Evolutionary conservation across 2,113 vertebrate species (phyloP).

Genomic region (Dipodomys merriami): DNA sequence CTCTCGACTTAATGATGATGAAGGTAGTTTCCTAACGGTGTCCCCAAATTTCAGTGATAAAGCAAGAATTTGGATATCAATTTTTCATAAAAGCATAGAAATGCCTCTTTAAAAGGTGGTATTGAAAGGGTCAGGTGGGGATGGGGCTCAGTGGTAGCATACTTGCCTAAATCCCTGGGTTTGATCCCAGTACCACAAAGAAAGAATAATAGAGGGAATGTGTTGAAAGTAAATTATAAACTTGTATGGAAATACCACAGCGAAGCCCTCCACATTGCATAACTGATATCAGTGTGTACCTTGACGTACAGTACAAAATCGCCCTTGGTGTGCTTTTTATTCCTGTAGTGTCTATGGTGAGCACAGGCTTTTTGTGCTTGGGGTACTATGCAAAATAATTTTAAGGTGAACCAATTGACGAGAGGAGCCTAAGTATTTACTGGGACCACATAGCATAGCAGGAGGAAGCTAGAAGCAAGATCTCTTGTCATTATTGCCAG

Average conservation of each 20-base stretch:
- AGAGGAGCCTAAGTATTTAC: conserved; percentile 1
- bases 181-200: background rate
- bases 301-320: background rate
- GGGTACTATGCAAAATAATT: conserved; percentile 35
- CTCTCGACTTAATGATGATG: background rate
- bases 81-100: background rate
- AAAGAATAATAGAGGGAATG: background rate
- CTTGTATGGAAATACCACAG: too few species aligned
- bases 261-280: too few species aligned
- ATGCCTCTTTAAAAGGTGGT: background rate
- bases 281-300: background rate
- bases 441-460: background rate
- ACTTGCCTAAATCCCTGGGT: background rate
- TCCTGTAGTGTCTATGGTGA: background rate
- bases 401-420: background rate
- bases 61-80: background rate
- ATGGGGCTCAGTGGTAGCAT: too few species aligned
- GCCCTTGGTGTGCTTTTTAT: background rate
- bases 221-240: too few species aligned
- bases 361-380: background rate
- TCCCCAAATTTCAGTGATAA: background rate
- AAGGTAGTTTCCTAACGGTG: background rate
- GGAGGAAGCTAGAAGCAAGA: background rate
- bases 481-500: background rate
- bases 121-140: background rate